Percentiles rank a stretch among this genome's conserved stretches.
Evolutionary conservation across 2,888 invertebrate genomes (phyloP).

Genomic region (Xestia xanthographa): DNA sequence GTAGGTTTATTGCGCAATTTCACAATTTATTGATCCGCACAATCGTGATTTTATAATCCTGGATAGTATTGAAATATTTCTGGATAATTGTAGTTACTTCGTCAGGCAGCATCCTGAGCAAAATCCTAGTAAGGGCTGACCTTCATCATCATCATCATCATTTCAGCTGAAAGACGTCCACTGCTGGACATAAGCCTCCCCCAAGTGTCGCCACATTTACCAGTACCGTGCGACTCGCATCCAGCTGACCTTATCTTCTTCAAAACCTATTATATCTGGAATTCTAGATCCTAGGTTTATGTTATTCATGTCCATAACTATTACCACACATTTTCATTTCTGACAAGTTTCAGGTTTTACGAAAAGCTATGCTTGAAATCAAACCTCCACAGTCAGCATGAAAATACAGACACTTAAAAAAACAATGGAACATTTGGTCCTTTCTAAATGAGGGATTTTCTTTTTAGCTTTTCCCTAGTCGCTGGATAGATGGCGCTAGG

Average conservation of each 20-base stretch:
- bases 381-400: background rate
- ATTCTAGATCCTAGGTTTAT: no score
- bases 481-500: no score
- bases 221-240: no score
- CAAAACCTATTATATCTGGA: no score
- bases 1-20: conserved; percentile 21
- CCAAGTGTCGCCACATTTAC: background rate
- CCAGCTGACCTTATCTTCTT: no score
- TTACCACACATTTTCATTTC: background rate
- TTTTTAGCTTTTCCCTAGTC: no score
- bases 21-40: background rate
- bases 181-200: no score
- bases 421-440: background rate
- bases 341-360: background rate
- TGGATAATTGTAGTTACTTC: background rate
- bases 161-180: no score
- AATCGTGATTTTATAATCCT: background rate
- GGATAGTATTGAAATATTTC: background rate
- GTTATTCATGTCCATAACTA: no score
- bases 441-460: no score
- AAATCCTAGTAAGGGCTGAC: background rate
- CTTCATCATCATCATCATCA: no score
- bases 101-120: background rate
- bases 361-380: background rate
- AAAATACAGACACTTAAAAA: background rate